Conservation (phyloP, 2,888 invertebrate genomes). For the Atrina japonica region DNA sequence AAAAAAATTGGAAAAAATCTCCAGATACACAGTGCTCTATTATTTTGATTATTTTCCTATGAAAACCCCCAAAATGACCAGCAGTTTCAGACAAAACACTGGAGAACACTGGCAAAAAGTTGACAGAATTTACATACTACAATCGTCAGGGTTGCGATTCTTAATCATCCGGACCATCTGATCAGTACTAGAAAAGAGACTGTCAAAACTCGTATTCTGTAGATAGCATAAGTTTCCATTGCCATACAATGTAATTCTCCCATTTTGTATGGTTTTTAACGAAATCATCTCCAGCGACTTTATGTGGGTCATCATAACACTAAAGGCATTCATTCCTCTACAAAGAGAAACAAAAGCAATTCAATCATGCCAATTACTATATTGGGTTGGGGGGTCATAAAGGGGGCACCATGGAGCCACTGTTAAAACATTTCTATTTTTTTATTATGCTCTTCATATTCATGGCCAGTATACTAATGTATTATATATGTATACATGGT, state of each 20-base stretch:
- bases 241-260: conserved; percentile 16
- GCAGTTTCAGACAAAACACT: no score
- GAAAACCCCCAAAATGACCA: no score
- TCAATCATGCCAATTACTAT: conserved; percentile 13
- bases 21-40: no score
- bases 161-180: not conserved
- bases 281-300: conserved; percentile 35
- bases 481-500: no score
- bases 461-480: no score
- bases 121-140: conserved; percentile 19
- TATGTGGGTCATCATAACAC: conserved; percentile 29
- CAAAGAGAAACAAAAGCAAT: conserved; percentile 24
- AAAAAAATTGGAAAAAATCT: no score
- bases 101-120: no score
- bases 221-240: conserved; percentile 26
- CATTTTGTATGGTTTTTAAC: conserved; percentile 24
- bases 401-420: no score
- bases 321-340: conserved; percentile 33
- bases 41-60: no score
- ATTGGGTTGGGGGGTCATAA: no score
- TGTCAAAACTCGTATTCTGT: conserved; percentile 14
- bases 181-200: conserved; percentile 1
- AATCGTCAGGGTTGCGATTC: not conserved
- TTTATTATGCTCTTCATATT: no score
- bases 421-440: no score